A percentile compares a stretch with the other conserved stretches of the same genome.
phyloP scores from a whole-genome alignment of 2,888 invertebrate genomes.

The Melieria picta region DNA sequence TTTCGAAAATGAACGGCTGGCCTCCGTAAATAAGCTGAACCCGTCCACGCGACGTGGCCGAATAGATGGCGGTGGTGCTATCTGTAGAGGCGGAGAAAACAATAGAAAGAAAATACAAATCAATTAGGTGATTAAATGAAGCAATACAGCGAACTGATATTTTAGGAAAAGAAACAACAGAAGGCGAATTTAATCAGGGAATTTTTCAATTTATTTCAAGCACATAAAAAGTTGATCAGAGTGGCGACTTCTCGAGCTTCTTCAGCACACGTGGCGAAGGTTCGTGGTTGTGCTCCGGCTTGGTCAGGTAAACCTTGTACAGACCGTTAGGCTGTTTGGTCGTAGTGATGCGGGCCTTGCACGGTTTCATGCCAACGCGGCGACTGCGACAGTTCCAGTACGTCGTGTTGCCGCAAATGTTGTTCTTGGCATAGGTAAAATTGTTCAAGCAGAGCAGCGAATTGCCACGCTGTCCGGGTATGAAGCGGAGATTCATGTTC shows the following conservation, averaged over 20 bases:
- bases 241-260: slow-evolving; percentile 36
- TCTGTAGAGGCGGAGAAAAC: slow-evolving; percentile 5
- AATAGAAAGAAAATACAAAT: slow-evolving; percentile 24
- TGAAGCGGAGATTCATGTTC: slow-evolving; percentile 51
- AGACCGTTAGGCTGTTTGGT: slow-evolving; percentile 54
- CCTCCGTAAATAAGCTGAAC: slow-evolving; percentile 66
- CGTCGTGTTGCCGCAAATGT: slow-evolving; percentile 54
- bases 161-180: slow-evolving; percentile 9
- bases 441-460: slow-evolving; percentile 56
- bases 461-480: slow-evolving; percentile 62
- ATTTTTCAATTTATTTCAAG: too few relatives aligned
- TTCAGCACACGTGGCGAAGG: slow-evolving; percentile 55
- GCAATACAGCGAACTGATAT: neutral
- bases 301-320: slow-evolving; percentile 59
- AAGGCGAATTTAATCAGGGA: slow-evolving; percentile 20
- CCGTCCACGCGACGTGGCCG: slow-evolving; percentile 65
- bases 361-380: slow-evolving; percentile 53
- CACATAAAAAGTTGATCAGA: neutral
- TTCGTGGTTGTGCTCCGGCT: slow-evolving; percentile 61
- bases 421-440: slow-evolving; percentile 64
- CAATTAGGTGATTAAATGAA: slow-evolving; percentile 40
- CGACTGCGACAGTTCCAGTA: slow-evolving; percentile 65
- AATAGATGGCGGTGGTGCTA: slow-evolving; percentile 56
- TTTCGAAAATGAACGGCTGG: slow-evolving; percentile 66
- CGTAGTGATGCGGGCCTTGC: slow-evolving; percentile 60